Evolutionary conservation across 2,113 vertebrate genomes (phyloP).

Genomic region (Silurus glanis): DNA sequence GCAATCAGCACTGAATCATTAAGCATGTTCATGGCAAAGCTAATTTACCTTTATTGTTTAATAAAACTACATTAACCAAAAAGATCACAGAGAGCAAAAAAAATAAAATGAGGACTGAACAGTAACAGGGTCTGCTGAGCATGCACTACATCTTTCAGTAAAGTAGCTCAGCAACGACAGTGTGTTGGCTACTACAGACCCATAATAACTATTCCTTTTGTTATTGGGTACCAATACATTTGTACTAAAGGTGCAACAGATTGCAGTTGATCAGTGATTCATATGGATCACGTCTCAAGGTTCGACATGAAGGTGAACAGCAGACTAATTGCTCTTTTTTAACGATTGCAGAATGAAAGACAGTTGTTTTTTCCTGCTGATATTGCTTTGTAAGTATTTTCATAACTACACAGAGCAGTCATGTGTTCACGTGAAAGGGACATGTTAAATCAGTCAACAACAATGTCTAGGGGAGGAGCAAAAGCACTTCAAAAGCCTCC

Average conservation of each 20-base stretch:
- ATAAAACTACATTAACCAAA: neutral
- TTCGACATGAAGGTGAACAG: no score
- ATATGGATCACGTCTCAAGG: no score
- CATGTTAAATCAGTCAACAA: no score
- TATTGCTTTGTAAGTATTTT: no score
- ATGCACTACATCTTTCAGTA: neutral
- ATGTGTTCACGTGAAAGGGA: no score
- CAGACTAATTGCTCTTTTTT: no score
- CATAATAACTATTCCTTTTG: neutral
- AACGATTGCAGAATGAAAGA: no score
- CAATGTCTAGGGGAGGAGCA: no score
- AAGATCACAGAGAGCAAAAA: neutral
- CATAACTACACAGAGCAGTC: no score
- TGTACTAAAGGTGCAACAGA: neutral
- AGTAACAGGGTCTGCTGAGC: neutral
- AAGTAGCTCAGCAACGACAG: neutral
- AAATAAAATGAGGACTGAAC: neutral
- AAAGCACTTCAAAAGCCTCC: no score
- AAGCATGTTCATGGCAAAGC: neutral
- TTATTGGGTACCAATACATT: neutral
- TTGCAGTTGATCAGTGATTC: no score
- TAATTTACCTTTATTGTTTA: neutral
- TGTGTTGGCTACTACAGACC: neutral
- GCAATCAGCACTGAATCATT: neutral
- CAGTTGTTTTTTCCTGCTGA: no score